Percentiles rank a stretch among this genome's conserved stretches.
Evolutionary conservation across 2,888 invertebrate genomes (phyloP).

Genomic region (Noctua janthina): DNA sequence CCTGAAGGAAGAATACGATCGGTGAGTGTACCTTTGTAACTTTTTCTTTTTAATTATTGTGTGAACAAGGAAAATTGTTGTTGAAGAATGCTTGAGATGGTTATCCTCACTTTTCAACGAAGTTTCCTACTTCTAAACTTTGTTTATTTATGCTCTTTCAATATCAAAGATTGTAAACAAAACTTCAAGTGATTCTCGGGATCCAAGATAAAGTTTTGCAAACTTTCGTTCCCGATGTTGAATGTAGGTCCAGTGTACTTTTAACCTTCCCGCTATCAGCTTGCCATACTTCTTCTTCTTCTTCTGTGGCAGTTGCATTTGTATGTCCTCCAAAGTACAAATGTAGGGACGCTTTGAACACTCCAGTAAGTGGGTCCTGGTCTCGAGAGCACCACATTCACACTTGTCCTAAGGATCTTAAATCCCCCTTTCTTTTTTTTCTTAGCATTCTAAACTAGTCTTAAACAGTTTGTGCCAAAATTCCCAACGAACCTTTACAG

Average conservation of each 20-base stretch:
- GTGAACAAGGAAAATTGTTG: conserved; percentile 1
- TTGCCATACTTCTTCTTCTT: neutral
- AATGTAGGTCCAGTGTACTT: neutral
- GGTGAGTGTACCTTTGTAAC: conserved; percentile 75
- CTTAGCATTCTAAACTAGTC: neutral
- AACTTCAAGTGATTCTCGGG: conserved; percentile 15
- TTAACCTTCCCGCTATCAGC: neutral
- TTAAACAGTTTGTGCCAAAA: neutral
- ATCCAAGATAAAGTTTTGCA: neutral
- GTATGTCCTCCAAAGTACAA: neutral
- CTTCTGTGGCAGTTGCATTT: neutral
- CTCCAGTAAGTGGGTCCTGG: neutral
- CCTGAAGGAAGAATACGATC: conserved; percentile 97
- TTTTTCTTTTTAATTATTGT: conserved; percentile 3
- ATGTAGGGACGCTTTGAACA: neutral
- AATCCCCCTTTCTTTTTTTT: neutral
- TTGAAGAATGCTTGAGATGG: conserved; percentile 17
- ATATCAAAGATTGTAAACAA: conserved; percentile 23
- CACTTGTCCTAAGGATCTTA: neutral
- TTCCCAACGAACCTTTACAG: too few species aligned
- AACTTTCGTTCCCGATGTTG: neutral
- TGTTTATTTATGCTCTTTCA: conserved; percentile 36
- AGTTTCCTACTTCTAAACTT: conserved; percentile 36
- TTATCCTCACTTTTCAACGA: conserved; percentile 5
- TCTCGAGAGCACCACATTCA: neutral